Evolutionary conservation across 2,797 vertebrate genomes (phyloP).

Genomic region (Netta rufina): DNA sequence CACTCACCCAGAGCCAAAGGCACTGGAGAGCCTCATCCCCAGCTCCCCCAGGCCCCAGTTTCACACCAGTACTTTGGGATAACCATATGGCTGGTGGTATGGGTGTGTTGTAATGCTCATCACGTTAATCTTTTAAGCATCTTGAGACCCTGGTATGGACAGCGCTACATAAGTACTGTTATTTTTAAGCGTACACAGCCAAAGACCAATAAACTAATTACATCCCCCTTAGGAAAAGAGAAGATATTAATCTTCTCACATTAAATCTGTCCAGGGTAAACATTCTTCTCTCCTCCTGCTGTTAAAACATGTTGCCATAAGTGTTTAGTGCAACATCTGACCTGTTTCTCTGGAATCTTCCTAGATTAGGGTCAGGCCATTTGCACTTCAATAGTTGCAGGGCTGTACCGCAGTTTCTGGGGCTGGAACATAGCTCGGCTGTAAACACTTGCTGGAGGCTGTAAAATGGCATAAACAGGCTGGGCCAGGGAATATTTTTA

Average conservation of each 20-base stretch:
- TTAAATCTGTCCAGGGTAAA: neutral
- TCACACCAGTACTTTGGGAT: neutral
- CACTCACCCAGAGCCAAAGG: neutral
- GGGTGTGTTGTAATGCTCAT: neutral
- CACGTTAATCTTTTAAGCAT: neutral
- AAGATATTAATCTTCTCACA: neutral
- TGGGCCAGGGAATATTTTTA: neutral
- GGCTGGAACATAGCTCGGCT: slow-evolving; percentile 4
- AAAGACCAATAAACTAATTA: neutral
- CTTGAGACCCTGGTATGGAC: neutral
- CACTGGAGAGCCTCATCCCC: neutral
- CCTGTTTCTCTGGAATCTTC: slow-evolving; percentile 35
- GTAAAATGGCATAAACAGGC: slow-evolving; percentile 3
- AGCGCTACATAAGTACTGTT: neutral
- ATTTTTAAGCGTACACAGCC: neutral
- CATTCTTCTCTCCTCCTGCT: neutral
- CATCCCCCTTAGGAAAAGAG: slow-evolving; percentile 4
- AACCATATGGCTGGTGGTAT: neutral
- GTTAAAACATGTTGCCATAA: slow-evolving; percentile 32
- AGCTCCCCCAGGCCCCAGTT: neutral
- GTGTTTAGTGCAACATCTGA: slow-evolving; percentile 40
- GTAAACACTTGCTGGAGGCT: slow-evolving; percentile 46
- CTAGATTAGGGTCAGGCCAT: neutral
- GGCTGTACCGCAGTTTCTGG: neutral
- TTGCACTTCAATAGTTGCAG: slow-evolving; percentile 47